A percentile compares a stretch with the other conserved stretches of the same genome.
Conservation (phyloP, 2,113 vertebrate species). For the Oreochromis aureus region DNA sequence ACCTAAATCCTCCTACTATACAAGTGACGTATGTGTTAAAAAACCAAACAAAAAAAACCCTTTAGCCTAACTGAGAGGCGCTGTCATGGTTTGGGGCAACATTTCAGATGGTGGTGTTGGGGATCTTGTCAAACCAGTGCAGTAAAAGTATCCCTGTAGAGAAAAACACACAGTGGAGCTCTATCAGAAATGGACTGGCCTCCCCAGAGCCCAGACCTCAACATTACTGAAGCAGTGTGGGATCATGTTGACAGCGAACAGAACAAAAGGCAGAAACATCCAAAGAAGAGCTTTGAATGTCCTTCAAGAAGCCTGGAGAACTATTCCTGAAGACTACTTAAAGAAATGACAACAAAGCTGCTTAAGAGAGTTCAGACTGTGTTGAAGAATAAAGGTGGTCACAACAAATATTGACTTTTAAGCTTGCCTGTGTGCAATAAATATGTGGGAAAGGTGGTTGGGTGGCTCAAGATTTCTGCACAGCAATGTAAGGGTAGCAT, state of each 20-base stretch:
- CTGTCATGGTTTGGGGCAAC: background rate
- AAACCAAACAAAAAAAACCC: background rate
- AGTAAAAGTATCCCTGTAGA: background rate
- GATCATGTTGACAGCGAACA: background rate
- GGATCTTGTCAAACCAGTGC: background rate
- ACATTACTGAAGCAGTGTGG: background rate
- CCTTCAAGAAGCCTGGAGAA: background rate
- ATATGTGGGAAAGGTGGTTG: background rate
- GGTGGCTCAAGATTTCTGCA: background rate
- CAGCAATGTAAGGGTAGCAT: background rate
- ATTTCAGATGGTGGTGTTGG: background rate
- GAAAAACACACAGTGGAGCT: background rate
- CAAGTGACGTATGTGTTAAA: background rate
- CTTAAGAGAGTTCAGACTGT: background rate
- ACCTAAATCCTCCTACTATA: background rate
- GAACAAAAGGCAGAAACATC: background rate
- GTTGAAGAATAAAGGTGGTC: background rate
- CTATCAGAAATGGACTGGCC: background rate
- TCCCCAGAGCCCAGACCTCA: background rate
- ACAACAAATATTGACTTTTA: background rate
- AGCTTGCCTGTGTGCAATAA: background rate
- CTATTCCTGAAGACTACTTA: background rate
- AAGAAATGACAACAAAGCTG: background rate
- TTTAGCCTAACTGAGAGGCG: background rate
- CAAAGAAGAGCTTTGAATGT: background rate